Evolutionary conservation across 1,140 invertebrate genomes (phyloP).

Genomic region (Gonioctena quinquepunctata): DNA sequence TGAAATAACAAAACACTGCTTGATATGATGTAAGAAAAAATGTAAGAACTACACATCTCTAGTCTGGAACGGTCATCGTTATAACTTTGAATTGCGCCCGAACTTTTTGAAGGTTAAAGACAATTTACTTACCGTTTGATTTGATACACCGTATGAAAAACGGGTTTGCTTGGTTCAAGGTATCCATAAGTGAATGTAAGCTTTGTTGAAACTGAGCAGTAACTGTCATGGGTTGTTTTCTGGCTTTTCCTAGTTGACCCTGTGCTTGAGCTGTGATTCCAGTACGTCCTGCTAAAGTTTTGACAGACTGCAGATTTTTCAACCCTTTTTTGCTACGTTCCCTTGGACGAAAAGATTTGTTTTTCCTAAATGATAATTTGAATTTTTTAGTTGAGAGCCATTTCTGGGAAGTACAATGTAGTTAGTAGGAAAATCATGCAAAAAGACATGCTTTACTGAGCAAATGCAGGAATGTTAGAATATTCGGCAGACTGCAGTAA

Average conservation of each 20-base stretch:
- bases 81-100: no score
- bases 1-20: no score
- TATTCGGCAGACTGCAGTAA: no score
- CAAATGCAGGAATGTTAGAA: not conserved
- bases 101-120: no score
- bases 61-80: no score
- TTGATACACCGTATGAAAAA: slow-evolving; percentile 98
- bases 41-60: no score
- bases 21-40: no score
- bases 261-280: slow-evolving; percentile 60
- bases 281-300: slow-evolving; percentile 79
- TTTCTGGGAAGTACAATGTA: no score
- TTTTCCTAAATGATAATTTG: slow-evolving; percentile 69
- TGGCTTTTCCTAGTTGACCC: slow-evolving; percentile 67
- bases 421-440: slow-evolving; percentile 1
- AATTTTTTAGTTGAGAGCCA: no score
- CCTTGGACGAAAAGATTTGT: slow-evolving; percentile 84
- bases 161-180: slow-evolving; percentile 91
- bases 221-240: slow-evolving; percentile 89
- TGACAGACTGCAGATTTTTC: slow-evolving; percentile 88
- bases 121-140: slow-evolving; percentile 68
- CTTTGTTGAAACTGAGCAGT: slow-evolving; percentile 94
- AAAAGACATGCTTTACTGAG: not conserved
- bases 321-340: slow-evolving; percentile 78
- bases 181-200: slow-evolving; percentile 89